These are phyloP conservation scores for Todiramphus chloris DNA, from an alignment of 2,113 vertebrate genomes.

Conservation along the genomic window DNA sequence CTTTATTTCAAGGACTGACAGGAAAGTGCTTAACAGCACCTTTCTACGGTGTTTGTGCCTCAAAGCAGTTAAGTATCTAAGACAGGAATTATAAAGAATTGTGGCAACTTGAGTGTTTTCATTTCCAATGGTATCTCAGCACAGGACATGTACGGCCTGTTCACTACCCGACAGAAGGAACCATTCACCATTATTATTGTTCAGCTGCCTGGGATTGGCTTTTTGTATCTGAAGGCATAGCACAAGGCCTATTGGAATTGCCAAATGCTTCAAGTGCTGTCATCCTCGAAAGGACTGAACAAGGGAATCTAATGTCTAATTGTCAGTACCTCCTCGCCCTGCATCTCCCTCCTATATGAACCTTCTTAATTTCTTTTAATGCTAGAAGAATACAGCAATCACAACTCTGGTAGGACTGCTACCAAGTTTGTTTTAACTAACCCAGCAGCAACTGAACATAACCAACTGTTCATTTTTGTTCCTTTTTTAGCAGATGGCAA, in stretches of 20 bases:
- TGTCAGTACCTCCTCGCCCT: not conserved
- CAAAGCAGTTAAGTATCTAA: conserved; percentile 59
- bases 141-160: conserved; percentile 19
- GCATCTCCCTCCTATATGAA: not conserved
- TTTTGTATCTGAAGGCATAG: conserved; percentile 32
- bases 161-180: conserved; percentile 28
- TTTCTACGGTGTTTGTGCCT: conserved; percentile 35
- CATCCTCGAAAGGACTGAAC: not conserved
- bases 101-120: conserved; percentile 43
- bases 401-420: not conserved
- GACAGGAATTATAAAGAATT: conserved; percentile 62
- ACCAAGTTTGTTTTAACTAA: not conserved
- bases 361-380: not conserved
- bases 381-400: not conserved
- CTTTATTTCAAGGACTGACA: conserved; percentile 63
- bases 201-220: not conserved
- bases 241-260: conserved; percentile 31
- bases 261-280: conserved; percentile 50
- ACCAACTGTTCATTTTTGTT: not conserved
- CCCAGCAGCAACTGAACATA: not conserved
- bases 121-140: conserved; percentile 63
- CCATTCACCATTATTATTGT: conserved; percentile 3
- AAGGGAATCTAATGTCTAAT: conserved; percentile 20
- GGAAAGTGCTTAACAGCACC: conserved; percentile 55
- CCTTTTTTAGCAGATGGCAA: not conserved